Evolutionary conservation across 2,113 vertebrate genomes (phyloP), one percentile per base, ranked within the genome.

Genomic region (Rhagologus leucostigma): DNA sequence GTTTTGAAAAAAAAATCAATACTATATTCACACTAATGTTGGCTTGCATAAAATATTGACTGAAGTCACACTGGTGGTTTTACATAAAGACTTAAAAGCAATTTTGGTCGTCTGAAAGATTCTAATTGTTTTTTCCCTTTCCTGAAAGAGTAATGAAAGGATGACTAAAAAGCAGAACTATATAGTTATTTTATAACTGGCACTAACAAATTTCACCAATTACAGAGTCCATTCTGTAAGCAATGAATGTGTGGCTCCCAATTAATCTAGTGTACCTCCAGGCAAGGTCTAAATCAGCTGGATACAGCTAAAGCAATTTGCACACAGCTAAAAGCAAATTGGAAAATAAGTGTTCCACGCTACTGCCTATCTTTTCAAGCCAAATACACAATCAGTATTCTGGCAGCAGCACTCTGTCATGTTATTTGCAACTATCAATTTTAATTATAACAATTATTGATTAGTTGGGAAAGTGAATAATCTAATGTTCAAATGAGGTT

Each of bases 381-480:
- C 98, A 98, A 98, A 97, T 98, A 98, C 93, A 97, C 98, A 98
- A 98, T 98, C 97, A 98, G 97, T 97, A 98, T 98, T 98, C 98
- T 98, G 98, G 98, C 98, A 98, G 97, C 93, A 94, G 96, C 92
- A 95, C 90, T 98, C 96, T 95, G 96, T 98, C 98, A 98, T 97
- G 97, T 98, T 98, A 98, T 98, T 98, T 98, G 98, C 95, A 97
- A 97, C 98, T 98, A 98, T 98, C 98, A 98, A 98, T 98, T 98
- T 98, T 98, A 98, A 98, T 98, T 98, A 98, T 98, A 98, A 98
- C 98, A 98, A 98, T 98, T 98, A 98, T 98, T 98, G 98, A 98
- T 98, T 98, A 97, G 97, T 95, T 98, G 97, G 95, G 89, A 98
- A 98, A 98, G 98, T 98, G 98, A 98, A 98, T 98, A 98, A 98